phyloP scores from a whole-genome alignment of 2,797 vertebrate species.

The Discoglossus pictus region DNA sequence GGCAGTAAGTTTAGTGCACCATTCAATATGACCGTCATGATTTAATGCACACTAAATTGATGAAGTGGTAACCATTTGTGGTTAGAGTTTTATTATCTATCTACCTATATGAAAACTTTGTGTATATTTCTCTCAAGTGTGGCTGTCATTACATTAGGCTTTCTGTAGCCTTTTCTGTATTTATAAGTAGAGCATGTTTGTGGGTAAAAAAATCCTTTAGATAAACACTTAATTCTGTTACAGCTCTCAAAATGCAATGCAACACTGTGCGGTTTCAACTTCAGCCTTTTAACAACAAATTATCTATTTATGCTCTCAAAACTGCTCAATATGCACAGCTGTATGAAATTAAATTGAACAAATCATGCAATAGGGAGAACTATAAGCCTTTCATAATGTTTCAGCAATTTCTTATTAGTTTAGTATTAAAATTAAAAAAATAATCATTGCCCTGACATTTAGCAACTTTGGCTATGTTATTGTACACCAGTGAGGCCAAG shows the following conservation, averaged over 20 bases:
- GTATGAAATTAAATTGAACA: slow-evolving; percentile 44
- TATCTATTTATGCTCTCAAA: slow-evolving; percentile 54
- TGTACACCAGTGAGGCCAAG: background rate
- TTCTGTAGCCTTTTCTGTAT: slow-evolving; percentile 37
- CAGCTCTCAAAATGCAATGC: slow-evolving; percentile 40
- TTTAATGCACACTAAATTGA: too few relatives aligned
- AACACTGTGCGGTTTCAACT: slow-evolving; percentile 53
- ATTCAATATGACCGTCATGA: too few relatives aligned
- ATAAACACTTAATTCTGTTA: slow-evolving; percentile 48
- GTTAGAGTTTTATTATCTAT: too few relatives aligned
- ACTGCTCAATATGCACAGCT: slow-evolving; percentile 47
- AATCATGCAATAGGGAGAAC: slow-evolving; percentile 40
- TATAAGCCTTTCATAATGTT: slow-evolving; percentile 40
- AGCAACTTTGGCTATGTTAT: background rate
- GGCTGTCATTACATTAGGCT: too few relatives aligned
- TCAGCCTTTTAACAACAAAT: slow-evolving; percentile 55
- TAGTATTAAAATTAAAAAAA: slow-evolving; percentile 11
- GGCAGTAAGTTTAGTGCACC: too few relatives aligned
- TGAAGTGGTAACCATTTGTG: too few relatives aligned
- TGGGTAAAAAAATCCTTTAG: slow-evolving; percentile 52
- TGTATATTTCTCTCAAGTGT: too few relatives aligned
- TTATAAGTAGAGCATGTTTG: slow-evolving; percentile 26
- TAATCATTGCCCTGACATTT: background rate
- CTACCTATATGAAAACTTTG: too few relatives aligned
- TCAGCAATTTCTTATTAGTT: slow-evolving; percentile 46